These are phyloP conservation scores for Drosophila stalkeri DNA, from an alignment of 2,888 invertebrate species.

Conservation along the genomic window DNA sequence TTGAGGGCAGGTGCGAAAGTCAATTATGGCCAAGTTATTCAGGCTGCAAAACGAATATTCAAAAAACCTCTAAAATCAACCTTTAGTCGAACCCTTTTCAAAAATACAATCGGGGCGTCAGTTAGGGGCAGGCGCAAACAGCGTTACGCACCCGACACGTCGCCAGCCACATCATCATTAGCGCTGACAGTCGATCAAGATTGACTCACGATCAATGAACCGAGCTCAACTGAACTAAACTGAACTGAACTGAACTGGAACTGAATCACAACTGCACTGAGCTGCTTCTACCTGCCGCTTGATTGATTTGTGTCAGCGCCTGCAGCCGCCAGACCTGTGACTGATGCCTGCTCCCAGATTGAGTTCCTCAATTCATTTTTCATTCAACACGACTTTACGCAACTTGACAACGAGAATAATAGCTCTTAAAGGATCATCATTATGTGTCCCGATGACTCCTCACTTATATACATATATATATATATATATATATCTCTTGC, in stretches of 20 bases:
- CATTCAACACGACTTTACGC: constrained; percentile 64
- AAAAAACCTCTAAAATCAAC: constrained; percentile 10
- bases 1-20: constrained; percentile 66
- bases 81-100: constrained; percentile 45
- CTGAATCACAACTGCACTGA: not conserved
- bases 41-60: constrained; percentile 34
- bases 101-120: constrained; percentile 6
- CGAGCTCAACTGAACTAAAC: not conserved
- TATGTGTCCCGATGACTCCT: constrained; percentile 59
- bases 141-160: constrained; percentile 75
- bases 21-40: constrained; percentile 63
- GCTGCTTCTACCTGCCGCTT: constrained; percentile 23
- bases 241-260: not conserved
- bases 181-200: constrained; percentile 68
- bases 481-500: not conserved
- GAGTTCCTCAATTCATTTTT: constrained; percentile 58
- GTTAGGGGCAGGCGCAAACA: constrained; percentile 33
- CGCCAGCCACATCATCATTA: constrained; percentile 74
- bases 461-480: constrained; percentile 18
- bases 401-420: constrained; percentile 39
- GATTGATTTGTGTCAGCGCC: constrained; percentile 79
- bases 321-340: constrained; percentile 46
- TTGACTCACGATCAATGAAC: constrained; percentile 45
- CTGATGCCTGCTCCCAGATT: constrained; percentile 56
- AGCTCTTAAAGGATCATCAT: constrained; percentile 69